Evolutionary conservation across 2,113 vertebrate species (phyloP), one percentile per base, ranked within the genome.

Genomic region (Pteronura brasiliensis): DNA sequence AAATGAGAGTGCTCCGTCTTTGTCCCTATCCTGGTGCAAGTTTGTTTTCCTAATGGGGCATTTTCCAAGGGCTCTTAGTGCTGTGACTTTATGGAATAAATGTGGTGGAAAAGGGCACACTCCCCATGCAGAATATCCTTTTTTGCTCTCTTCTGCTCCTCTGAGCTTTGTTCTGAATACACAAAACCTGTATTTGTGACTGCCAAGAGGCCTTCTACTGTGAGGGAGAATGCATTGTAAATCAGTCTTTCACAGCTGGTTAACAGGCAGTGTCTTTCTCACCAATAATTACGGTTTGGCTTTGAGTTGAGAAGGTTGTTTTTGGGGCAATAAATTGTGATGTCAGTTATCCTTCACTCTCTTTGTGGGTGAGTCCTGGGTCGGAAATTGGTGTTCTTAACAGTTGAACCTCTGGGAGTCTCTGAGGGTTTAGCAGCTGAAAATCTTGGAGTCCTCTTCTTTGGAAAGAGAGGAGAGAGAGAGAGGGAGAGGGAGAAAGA

Each of bases 281-380:
- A 96, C 95, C 80, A 39, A 2, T 93, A 83, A 98, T 98, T 98
- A 97, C 0, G 34, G 97, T 92, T 97, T 96, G 23, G 93, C 95
- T 97, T 98, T 94, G 89, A 98, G 97, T 95, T 36, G 80, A 97
- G 94, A 97, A 98, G 93, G 97, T 96, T 98, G 95, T 98, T 98
- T 98, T 71, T 6, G 97, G 96, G 95, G 96, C 94, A 97, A 95
- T 98, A 98, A 98, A 98, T 97, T 95, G 82, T 84, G 85, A 91
- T 93, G 97, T 88, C 74, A 89, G 91, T 96, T 98, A 94, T 93
- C 97, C 96, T 97, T 94, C 72, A 80, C 0, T 63, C 47, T 52
- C 20, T 98, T 74, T 69, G 86, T 89, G 31, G 76, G 77, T 42
- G 92, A 96, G 52, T 94, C 90, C 90, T 96, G 76, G 3, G 42